phyloP scores from a whole-genome alignment of 2,113 vertebrate species.

The Microcebus jonahi region DNA sequence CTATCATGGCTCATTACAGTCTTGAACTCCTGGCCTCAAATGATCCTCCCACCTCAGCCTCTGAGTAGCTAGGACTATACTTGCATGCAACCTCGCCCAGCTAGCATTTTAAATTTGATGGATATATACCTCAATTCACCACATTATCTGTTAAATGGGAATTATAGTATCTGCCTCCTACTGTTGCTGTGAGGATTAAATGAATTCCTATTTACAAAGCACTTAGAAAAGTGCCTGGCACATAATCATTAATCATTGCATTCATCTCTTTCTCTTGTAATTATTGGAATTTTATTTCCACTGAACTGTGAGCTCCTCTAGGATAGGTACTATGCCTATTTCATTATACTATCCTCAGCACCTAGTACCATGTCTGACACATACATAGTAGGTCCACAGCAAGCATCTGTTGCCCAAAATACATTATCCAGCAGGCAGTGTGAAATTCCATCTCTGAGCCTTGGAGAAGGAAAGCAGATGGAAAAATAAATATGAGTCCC shows the following conservation, averaged over 20 bases:
- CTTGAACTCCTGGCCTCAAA: too few species aligned
- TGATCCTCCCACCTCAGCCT: too few species aligned
- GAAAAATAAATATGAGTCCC: not conserved
- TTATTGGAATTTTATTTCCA: slow-evolving; percentile 6
- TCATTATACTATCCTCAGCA: not conserved
- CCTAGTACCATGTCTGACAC: not conserved
- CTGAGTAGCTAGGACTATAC: too few species aligned
- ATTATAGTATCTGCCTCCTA: not conserved
- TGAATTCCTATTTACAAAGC: not conserved
- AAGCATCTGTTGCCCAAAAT: not conserved
- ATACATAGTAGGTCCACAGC: not conserved
- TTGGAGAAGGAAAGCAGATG: not conserved
- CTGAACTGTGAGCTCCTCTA: not conserved
- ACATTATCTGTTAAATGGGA: not conserved
- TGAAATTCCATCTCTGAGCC: slow-evolving; percentile 2
- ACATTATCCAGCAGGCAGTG: not conserved
- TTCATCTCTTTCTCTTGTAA: not conserved
- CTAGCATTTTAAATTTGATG: slow-evolving; percentile 13
- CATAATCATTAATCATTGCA: not conserved
- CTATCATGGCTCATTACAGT: too few species aligned
- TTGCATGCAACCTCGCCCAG: too few species aligned
- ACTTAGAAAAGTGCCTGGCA: not conserved
- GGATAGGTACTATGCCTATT: not conserved
- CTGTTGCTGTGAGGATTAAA: not conserved
- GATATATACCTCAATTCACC: not conserved